phyloP scores from a whole-genome alignment of 2,888 invertebrate genomes.

The Thecocarcelia acutangulata region DNA sequence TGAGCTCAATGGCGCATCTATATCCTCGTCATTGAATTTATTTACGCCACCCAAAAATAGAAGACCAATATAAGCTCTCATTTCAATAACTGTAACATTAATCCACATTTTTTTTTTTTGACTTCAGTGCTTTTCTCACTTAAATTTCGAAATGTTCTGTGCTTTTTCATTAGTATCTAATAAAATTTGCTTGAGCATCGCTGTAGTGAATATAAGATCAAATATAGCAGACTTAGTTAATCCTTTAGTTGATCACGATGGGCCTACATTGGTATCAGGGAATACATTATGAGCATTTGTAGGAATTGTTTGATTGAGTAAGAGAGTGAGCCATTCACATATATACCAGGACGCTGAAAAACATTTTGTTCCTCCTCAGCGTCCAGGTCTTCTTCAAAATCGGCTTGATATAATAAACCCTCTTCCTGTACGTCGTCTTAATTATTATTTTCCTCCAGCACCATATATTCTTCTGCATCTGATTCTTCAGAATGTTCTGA shows the following conservation, averaged over 20 bases:
- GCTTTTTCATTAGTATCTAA: neutral
- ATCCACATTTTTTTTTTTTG: constrained; percentile 8
- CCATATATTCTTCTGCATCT: too few relatives aligned
- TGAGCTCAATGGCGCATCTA: constrained; percentile 1
- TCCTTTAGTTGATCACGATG: constrained; percentile 1
- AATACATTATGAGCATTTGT: constrained; percentile 8
- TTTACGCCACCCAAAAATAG: constrained; percentile 2
- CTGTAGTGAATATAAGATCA: constrained; percentile 1
- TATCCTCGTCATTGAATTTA: neutral
- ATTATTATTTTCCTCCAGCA: constrained; percentile 5
- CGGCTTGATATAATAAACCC: neutral
- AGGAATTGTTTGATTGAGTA: constrained; percentile 1
- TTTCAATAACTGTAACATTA: constrained; percentile 12
- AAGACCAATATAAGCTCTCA: neutral
- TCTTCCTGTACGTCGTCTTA: constrained; percentile 7
- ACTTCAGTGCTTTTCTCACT: neutral
- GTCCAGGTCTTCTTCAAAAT: constrained; percentile 6
- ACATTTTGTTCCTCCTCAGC: constrained; percentile 8
- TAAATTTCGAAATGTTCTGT: constrained; percentile 1
- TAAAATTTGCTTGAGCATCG: constrained; percentile 9
- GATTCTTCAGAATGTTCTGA: too few relatives aligned
- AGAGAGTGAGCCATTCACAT: constrained; percentile 4
- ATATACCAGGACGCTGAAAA: constrained; percentile 1
- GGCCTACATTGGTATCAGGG: constrained; percentile 3
- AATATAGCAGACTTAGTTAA: constrained; percentile 1